Evolutionary conservation across 2,113 vertebrate genomes (phyloP).

Genomic region (Brachyistius frenatus): DNA sequence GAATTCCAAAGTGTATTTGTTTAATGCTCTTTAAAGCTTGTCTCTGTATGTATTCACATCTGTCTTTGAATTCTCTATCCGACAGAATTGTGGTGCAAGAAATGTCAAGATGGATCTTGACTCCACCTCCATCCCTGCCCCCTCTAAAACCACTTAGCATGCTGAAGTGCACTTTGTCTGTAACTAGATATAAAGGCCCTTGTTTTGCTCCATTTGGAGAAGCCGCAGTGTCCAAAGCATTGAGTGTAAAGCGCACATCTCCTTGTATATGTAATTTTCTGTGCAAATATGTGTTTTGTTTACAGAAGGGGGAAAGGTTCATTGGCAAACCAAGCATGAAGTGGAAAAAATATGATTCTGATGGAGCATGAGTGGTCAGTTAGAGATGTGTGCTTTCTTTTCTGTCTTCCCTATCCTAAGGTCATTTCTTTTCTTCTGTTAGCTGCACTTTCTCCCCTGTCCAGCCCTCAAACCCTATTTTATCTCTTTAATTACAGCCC

Average conservation of each 20-base stretch:
- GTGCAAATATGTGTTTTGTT: slow-evolving; percentile 87
- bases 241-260: slow-evolving; percentile 81
- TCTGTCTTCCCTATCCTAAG: slow-evolving; percentile 81
- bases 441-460: slow-evolving; percentile 54
- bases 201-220: slow-evolving; percentile 77
- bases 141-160: slow-evolving; percentile 81
- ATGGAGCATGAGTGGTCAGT: slow-evolving; percentile 86
- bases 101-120: slow-evolving; percentile 82
- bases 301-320: slow-evolving; percentile 77
- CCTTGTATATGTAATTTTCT: slow-evolving; percentile 81
- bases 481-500: slow-evolving; percentile 70
- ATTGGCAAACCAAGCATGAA: slow-evolving; percentile 86
- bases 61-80: slow-evolving; percentile 77
- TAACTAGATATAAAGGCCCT: slow-evolving; percentile 79
- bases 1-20: slow-evolving; percentile 81
- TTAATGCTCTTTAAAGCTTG: slow-evolving; percentile 86
- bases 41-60: slow-evolving; percentile 75
- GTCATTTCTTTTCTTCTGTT: slow-evolving; percentile 80
- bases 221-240: slow-evolving; percentile 77
- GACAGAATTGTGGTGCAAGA: slow-evolving; percentile 67
- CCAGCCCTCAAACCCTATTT: slow-evolving; percentile 62
- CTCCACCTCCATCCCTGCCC: slow-evolving; percentile 68
- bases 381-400: slow-evolving; percentile 79
- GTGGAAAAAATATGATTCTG: slow-evolving; percentile 87
- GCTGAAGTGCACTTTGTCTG: slow-evolving; percentile 78